phyloP scores from a whole-genome alignment of 2,113 vertebrate genomes.

The Cebus imitator region DNA sequence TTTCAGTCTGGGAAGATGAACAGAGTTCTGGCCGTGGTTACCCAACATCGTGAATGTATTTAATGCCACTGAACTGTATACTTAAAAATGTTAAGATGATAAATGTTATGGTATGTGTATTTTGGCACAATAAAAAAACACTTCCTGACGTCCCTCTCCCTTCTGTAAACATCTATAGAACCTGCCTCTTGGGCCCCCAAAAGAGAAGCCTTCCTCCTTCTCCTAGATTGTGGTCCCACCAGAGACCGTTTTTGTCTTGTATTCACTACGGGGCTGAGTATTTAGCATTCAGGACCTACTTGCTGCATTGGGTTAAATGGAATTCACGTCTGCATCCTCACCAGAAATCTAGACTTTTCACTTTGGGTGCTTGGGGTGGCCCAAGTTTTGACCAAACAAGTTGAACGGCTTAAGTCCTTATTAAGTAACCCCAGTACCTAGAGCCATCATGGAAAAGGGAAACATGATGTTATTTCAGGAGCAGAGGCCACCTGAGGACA shows the following conservation, averaged over 20 bases:
- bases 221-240: accelerated
- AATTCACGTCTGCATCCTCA: background rate
- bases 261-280: accelerated
- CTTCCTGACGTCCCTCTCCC: background rate
- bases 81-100: background rate
- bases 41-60: background rate
- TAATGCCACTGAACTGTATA: background rate
- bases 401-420: background rate
- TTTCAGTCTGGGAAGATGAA: background rate
- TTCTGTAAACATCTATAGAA: background rate
- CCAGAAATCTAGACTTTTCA: background rate
- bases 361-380: background rate
- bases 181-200: accelerated
- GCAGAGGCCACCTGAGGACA: background rate
- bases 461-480: background rate
- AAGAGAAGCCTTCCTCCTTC: background rate
- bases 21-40: background rate
- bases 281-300: background rate
- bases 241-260: background rate
- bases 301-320: background rate
- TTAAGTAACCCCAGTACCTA: background rate
- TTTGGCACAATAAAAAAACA: background rate
- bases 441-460: background rate
- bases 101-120: background rate
- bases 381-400: background rate